Evolutionary conservation across 2,113 vertebrate genomes (phyloP).

Genomic region (Pterocles burchelli): DNA sequence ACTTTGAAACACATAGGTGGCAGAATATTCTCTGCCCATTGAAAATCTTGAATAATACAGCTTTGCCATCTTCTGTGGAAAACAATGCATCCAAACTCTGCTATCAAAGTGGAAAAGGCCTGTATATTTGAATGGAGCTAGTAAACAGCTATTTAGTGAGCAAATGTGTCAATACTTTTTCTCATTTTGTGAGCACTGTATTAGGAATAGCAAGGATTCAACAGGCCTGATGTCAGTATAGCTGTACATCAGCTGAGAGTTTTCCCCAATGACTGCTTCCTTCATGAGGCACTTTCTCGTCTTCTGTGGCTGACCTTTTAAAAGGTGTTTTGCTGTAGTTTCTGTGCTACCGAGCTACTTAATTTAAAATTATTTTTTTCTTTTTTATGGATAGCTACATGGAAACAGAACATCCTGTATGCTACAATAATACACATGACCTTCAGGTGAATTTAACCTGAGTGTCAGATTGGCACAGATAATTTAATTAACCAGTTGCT

Average conservation of each 20-base stretch:
- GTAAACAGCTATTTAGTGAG: background rate
- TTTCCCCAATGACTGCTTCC: background rate
- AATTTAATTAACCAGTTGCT: background rate
- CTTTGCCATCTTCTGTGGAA: background rate
- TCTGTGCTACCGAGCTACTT: background rate
- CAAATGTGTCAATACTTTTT: accelerated
- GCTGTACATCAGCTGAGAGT: background rate
- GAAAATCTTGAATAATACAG: background rate
- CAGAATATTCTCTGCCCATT: background rate
- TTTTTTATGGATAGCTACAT: background rate
- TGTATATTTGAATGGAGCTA: background rate
- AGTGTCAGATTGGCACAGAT: background rate
- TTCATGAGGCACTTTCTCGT: background rate
- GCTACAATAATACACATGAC: background rate
- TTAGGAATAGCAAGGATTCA: background rate
- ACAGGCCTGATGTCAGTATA: background rate
- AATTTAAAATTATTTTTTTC: background rate
- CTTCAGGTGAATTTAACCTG: background rate
- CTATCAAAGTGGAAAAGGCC: background rate
- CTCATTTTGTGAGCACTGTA: background rate
- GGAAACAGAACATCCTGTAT: background rate
- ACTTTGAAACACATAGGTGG: accelerated
- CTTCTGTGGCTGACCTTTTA: background rate
- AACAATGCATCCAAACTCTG: background rate
- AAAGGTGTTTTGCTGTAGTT: background rate